Percentiles rank a stretch among this genome's conserved stretches.
phyloP scores from a whole-genome alignment of 92 coral and sea anemone genomes.

The Actinostola sp. region DNA sequence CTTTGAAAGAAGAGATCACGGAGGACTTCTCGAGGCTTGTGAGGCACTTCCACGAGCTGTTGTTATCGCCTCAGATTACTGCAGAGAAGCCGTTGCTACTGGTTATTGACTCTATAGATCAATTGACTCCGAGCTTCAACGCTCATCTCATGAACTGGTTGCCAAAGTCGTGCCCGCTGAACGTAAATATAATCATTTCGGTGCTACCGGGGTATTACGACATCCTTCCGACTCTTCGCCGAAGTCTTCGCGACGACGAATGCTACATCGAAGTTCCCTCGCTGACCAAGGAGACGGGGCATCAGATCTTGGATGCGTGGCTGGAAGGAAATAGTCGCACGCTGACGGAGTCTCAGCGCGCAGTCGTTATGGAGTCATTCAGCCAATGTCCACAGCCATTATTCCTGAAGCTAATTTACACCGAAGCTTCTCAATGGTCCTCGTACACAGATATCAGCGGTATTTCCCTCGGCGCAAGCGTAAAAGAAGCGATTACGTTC shows the following conservation, averaged over 20 bases:
- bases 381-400: slow-evolving; percentile 79
- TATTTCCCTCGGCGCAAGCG: slow-evolving; percentile 76
- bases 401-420: slow-evolving; percentile 76
- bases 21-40: slow-evolving; percentile 76
- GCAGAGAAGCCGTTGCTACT: slow-evolving; percentile 57
- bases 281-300: slow-evolving; percentile 69
- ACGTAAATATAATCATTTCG: slow-evolving; percentile 68
- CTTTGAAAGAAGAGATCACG: slow-evolving; percentile 57
- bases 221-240: slow-evolving; percentile 74
- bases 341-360: slow-evolving; percentile 60
- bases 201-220: slow-evolving; percentile 77
- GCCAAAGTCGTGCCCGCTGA: slow-evolving; percentile 56
- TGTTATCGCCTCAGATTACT: slow-evolving; percentile 39
- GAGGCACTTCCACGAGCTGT: slow-evolving; percentile 66
- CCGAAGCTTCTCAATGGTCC: slow-evolving; percentile 78
- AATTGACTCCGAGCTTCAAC: slow-evolving; percentile 70
- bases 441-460: slow-evolving; percentile 76
- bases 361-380: slow-evolving; percentile 58
- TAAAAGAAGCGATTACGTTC: slow-evolving; percentile 71
- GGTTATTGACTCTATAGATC: slow-evolving; percentile 82
- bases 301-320: slow-evolving; percentile 78
- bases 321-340: slow-evolving; percentile 62
- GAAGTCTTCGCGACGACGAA: slow-evolving; percentile 67
- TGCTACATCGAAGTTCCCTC: slow-evolving; percentile 75
- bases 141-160: slow-evolving; percentile 91